These are phyloP conservation scores for Chiloscyllium punctatum DNA, from an alignment of 2,797 vertebrate species.

Conservation along the genomic window DNA sequence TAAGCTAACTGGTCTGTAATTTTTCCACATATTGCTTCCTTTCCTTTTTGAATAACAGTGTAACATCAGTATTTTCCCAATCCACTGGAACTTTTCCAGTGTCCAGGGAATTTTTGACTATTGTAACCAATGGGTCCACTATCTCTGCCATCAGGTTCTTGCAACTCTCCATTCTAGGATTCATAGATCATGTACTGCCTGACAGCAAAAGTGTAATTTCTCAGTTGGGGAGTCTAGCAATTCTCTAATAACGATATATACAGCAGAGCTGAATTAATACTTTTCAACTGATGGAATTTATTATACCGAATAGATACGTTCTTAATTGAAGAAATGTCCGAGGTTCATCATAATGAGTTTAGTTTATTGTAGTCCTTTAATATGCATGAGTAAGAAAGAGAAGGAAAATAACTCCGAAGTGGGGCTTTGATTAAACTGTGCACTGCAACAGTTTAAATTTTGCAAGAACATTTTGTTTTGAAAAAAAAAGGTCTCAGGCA, in stretches of 20 bases:
- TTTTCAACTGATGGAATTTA: no score
- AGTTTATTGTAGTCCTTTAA: not conserved
- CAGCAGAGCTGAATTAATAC: no score
- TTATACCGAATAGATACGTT: no score
- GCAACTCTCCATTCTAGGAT: not conserved
- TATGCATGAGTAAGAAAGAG: not conserved
- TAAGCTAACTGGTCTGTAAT: no score
- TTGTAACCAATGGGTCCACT: no score
- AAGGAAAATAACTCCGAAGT: not conserved
- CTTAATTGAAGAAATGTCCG: not conserved
- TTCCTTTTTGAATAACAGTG: no score
- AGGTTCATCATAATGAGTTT: not conserved
- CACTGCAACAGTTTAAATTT: not conserved
- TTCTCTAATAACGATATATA: not conserved
- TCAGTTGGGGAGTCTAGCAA: not conserved
- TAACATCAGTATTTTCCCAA: no score
- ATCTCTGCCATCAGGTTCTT: not conserved
- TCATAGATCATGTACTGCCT: not conserved
- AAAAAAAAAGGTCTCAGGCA: not conserved
- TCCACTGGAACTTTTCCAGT: no score
- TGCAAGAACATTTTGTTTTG: not conserved
- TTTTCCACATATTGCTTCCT: no score
- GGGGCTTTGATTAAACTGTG: not conserved
- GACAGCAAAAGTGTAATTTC: not conserved
- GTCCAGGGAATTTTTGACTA: no score